These are phyloP conservation scores for Eupeodes luniger DNA, from an alignment of 2,888 invertebrate genomes.

Conservation along the genomic window DNA sequence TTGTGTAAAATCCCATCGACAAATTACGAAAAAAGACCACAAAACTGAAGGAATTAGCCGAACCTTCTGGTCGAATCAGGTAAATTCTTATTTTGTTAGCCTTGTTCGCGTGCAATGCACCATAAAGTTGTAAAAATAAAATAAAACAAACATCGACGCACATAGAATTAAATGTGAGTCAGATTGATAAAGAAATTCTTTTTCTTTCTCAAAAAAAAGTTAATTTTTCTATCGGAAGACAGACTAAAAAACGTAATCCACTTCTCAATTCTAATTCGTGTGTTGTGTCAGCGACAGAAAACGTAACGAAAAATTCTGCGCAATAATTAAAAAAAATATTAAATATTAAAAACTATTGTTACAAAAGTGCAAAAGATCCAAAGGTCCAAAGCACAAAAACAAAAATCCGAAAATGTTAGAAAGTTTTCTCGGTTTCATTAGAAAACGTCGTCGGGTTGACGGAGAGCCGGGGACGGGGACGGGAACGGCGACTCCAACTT, in stretches of 20 bases:
- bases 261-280: not conserved
- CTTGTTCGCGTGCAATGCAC: conserved; percentile 40
- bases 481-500: conserved; percentile 54
- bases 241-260: conserved; percentile 10
- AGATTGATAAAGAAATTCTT: conserved; percentile 10
- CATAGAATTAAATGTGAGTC: conserved; percentile 60
- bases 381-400: not conserved
- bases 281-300: conserved; percentile 29
- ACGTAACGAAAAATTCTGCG: conserved; percentile 28
- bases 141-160: conserved; percentile 23
- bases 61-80: conserved; percentile 75
- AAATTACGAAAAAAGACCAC: conserved; percentile 59
- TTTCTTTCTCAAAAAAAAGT: not conserved
- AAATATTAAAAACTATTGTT: not conserved
- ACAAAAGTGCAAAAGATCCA: not conserved
- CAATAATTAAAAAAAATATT: not conserved
- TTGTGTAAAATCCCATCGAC: conserved; percentile 40
- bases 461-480: conserved; percentile 61
- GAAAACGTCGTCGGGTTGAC: conserved; percentile 80
- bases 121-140: conserved; percentile 27
- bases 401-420: conserved; percentile 78
- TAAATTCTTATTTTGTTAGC: conserved; percentile 67
- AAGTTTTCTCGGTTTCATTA: conserved; percentile 81
- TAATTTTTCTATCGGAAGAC: conserved; percentile 40
- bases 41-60: conserved; percentile 56